Evolutionary conservation across 92 coral and sea anemone genomes (phyloP).

Genomic region (Muricea muricata): DNA sequence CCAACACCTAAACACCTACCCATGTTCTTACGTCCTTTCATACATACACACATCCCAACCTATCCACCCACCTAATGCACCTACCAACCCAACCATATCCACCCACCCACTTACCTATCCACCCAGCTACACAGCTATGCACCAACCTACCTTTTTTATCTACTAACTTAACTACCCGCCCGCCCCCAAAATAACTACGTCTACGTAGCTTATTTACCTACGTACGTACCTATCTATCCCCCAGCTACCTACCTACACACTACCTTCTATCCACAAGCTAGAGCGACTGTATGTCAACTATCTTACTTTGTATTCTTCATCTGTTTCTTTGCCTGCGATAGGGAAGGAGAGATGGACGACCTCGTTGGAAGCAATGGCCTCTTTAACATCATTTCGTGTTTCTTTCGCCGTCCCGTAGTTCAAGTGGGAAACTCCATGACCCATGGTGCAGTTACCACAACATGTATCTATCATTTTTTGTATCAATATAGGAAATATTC

Average conservation of each 20-base stretch:
- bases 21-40: too few relatives aligned
- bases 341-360: conserved; percentile 84
- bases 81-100: too few relatives aligned
- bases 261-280: background rate
- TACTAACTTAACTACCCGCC: too few relatives aligned
- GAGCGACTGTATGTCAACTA: background rate
- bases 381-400: conserved; percentile 64
- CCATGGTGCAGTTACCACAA: conserved; percentile 90
- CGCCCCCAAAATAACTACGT: too few relatives aligned
- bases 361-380: conserved; percentile 21
- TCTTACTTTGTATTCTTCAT: conserved; percentile 65
- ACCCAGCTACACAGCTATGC: too few relatives aligned
- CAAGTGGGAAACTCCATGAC: conserved; percentile 78
- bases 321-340: conserved; percentile 83
- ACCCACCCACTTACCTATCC: too few relatives aligned
- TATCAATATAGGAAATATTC: conserved; percentile 77
- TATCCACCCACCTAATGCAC: too few relatives aligned
- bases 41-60: too few relatives aligned
- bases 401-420: conserved; percentile 46
- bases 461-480: conserved; percentile 66
- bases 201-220: too few relatives aligned
- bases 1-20: too few relatives aligned
- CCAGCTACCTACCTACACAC: background rate
- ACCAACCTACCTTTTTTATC: too few relatives aligned
- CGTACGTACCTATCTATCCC: too few relatives aligned